Base-by-base conservation (phyloP, 2,797 vertebrate species). In the Dallia pectoralis region DNA sequence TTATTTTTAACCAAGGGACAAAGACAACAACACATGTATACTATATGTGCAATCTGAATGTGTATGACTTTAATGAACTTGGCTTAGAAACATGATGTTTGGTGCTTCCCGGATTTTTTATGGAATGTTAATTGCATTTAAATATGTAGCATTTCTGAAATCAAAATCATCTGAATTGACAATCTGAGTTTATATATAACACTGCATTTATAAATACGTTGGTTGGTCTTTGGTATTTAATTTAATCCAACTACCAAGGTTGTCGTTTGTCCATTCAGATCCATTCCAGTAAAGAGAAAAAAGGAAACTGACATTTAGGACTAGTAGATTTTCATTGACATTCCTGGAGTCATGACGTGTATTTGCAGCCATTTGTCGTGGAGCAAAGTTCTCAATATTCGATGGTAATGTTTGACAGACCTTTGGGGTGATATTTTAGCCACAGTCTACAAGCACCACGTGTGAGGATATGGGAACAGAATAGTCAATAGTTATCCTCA, bases 341-440 rank as follows among this genome's bases (percentile, higher is more conserved):
- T 80, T 90, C 80, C 89, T 89, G 87, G 79, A 86, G 69, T 85
- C 82, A 85, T 47, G 62, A 40, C 78, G 70, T 80, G 29, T 82
- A 66, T 87, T 80, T 83, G 77, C 74, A 36, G 7, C 59, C 30
- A 29, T 81, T 25, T 65, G 75, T 67, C 76, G 78, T 18, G 62
- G 89, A 78, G 51, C 85, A 85, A 88, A 86, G 88, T 87, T 87
- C 86, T 74, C 77, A 53, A 74, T 32, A 4, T 56, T 74, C 70
- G 78, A 86, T 79, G 87, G 72, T 93, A 92, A 93, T 92, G 80
- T 91, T 92, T 92, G 92, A 92, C 89, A 1, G 73, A 67, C 70
- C 72, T 86, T 91, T 84, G 72, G 77, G 82, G 71, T 73, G 74
- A 86, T 36, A 81, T 51, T 51, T 51, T 66, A 14, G 53, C 53